Evolutionary conservation across 1,140 invertebrate genomes (phyloP), one percentile per base, ranked within the genome.

Genomic region (Pomacea maculata): DNA sequence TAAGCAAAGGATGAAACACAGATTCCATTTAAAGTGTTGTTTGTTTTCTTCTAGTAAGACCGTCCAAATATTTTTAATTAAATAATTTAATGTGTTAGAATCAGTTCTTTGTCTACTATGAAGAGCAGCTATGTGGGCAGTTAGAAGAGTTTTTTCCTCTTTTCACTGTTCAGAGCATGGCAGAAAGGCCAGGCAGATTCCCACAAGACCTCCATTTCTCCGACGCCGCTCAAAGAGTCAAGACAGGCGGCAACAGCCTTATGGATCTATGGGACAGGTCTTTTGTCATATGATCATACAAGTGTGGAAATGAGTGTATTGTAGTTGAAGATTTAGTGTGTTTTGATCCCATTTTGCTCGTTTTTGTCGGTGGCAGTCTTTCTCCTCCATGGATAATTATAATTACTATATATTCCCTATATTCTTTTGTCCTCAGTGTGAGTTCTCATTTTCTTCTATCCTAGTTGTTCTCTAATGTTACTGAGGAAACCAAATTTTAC

Each of bases 191-290:
- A 71, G 25, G 12, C 68, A 29, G 21, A 29, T 12, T 29, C 12
- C 12, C 12, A 29, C 68, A 29, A 45, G 9, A 14, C 25, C 57
- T 61, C 15, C 57, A 14, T 17, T 11, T 61, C 57, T 76, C 34
- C 75, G 75, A 3, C 75, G 25, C 21, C 75, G 75, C 17, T 76
- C 75, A 12, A 61, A 61, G 10, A 76, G 68, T 54, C 34, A 70
- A 15, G 77, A 67, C 17, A 61, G n/a, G 12, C 34, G 11, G n/a
- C 12, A 7, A 21, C 9, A 7, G n/a, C 21, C 21, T 45, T 14
- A 70, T 29, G 34, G 11, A 29, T 70, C 34, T 45, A 29, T 12
- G 12, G n/a, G 21, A 45, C 57, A 61, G 57, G 57, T 61, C 57
- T 61, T 17, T 61, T 61, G 57, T 61, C 57, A 14, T 61, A 61